Base-by-base conservation (phyloP, 2,888 invertebrate genomes). In the Melieria omissa region DNA sequence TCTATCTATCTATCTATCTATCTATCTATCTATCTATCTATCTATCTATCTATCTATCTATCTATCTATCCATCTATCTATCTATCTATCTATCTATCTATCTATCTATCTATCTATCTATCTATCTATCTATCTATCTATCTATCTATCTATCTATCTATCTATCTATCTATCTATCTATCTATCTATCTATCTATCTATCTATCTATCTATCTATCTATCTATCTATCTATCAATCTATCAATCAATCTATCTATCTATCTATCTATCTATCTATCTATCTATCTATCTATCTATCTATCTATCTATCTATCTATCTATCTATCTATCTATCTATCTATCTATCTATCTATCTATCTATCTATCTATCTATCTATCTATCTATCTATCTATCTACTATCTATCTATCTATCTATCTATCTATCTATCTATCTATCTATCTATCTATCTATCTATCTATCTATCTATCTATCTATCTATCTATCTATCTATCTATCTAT, bases 381-480 rank as follows among this genome's bases (percentile, higher is more conserved):
- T 61, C 61, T 12, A 61, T 61, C n/a, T n/a, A n/a, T n/a, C n/a
- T n/a, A n/a, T n/a, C n/a, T n/a, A n/a, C n/a, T n/a, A n/a, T n/a
- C n/a, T 42, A 63, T 63, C 63, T 63, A 63, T 63, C 49, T 14
- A 63, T 63, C 63, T n/a, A 63, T 63, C 63, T 47, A 63, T 63
- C 63, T 14, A 61, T 63, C 63, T n/a, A 63, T 61, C 61, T 61
- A 57, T 57, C 57, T 57, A 57, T 57, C 47, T 7, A 57, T 61
- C 61, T 42, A 63, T 63, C 63, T 47, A 63, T 63, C 63, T 46
- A 63, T 63, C 45, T 14, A 63, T 63, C 63, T 47, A 63, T 63
- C 63, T 7, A 61, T 61, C 61, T 61, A 61, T 63, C 63, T 47
- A 63, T 63, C 63, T 12, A 63, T 63, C 63, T 14, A 63, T 63